Conservation (phyloP, 1,140 invertebrate species). For the Trichomalopsis sarcophagae region DNA sequence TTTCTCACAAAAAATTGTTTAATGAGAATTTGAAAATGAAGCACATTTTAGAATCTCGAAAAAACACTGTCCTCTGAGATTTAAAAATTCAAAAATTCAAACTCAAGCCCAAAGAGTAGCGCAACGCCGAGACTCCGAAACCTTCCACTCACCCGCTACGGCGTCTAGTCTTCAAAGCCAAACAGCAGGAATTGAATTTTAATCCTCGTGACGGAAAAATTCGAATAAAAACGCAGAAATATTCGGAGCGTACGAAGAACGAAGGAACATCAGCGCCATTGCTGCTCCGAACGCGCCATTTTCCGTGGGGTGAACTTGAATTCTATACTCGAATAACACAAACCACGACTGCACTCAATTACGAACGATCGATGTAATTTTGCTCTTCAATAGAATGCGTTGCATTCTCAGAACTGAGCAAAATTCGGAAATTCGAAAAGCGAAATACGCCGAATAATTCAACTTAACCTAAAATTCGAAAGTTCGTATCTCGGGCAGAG, state of each 20-base stretch:
- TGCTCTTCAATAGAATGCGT: neutral
- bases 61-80: slow-evolving; percentile 53
- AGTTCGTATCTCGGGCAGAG: slow-evolving; percentile 58
- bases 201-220: slow-evolving; percentile 50
- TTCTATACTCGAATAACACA: slow-evolving; percentile 16
- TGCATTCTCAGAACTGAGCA: neutral
- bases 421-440: neutral
- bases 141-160: neutral
- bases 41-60: slow-evolving; percentile 39
- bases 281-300: slow-evolving; percentile 73
- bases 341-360: slow-evolving; percentile 8
- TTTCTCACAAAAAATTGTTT: neutral
- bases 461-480: slow-evolving; percentile 66
- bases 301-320: slow-evolving; percentile 67
- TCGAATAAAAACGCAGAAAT: slow-evolving; percentile 57
- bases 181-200: slow-evolving; percentile 15
- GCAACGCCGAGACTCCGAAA: neutral
- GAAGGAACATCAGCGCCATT: slow-evolving; percentile 73
- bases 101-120: slow-evolving; percentile 52
- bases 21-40: slow-evolving; percentile 27
- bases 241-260: slow-evolving; percentile 63
- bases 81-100: slow-evolving; percentile 75
- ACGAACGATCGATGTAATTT: neutral
- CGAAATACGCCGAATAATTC: slow-evolving; percentile 9
- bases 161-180: neutral